These are phyloP conservation scores for Characodon lateralis DNA, from an alignment of 2,797 vertebrate genomes.

Conservation along the genomic window DNA sequence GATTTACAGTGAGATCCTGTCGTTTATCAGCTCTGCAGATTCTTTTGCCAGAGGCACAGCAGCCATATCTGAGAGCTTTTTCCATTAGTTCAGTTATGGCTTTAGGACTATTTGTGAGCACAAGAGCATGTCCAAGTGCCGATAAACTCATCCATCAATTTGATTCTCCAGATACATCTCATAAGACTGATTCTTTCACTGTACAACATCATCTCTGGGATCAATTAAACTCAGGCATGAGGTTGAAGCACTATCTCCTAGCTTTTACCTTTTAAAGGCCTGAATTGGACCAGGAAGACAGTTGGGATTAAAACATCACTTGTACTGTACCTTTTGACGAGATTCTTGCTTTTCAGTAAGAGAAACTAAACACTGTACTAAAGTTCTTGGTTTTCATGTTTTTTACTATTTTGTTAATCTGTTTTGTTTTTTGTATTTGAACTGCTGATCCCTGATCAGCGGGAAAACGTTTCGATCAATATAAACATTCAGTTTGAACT, in stretches of 20 bases:
- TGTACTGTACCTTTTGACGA: too few species aligned
- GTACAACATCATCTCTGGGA: conserved; percentile 31
- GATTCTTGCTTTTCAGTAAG: not conserved
- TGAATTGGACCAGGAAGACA: not conserved
- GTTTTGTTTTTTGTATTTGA: not conserved
- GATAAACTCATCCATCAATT: conserved; percentile 51
- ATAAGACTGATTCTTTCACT: conserved; percentile 55
- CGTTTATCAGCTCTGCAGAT: conserved; percentile 54
- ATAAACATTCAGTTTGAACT: not conserved
- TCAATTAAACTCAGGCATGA: conserved; percentile 5
- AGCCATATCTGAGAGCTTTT: conserved; percentile 66
- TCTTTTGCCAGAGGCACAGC: conserved; percentile 60
- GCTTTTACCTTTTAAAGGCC: not conserved
- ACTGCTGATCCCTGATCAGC: not conserved
- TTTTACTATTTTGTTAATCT: not conserved
- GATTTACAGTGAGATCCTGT: conserved; percentile 46
- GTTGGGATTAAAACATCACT: not conserved
- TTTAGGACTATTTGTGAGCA: conserved; percentile 50
- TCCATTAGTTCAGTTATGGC: conserved; percentile 58
- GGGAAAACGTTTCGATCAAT: not conserved
- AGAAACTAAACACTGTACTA: not conserved
- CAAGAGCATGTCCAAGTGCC: conserved; percentile 30
- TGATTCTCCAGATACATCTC: conserved; percentile 30
- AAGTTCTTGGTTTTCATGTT: not conserved
- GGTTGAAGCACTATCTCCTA: conserved; percentile 3